Base-by-base conservation (phyloP, 1,140 invertebrate genomes). In the Leucophenga varia region DNA sequence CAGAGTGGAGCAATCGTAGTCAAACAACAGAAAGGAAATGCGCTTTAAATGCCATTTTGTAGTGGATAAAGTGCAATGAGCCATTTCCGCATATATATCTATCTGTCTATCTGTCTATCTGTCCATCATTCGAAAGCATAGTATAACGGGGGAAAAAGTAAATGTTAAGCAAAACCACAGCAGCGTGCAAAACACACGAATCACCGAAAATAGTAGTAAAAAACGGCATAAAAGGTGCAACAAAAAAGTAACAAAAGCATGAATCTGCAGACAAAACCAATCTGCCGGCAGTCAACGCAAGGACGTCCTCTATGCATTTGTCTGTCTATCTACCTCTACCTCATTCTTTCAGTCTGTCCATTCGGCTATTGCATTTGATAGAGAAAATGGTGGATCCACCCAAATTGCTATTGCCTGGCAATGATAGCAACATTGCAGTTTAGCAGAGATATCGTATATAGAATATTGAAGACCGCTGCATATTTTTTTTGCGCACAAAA, bases 31-130 rank as follows among this genome's bases (percentile, higher is more conserved):
- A 16, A 28, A 21, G 67, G 65, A 70, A 70, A 67, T 58, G 63
- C 58, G 52, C 57, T 54, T 65, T 70, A 70, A 70, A 70, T 53
- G 65, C 54, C 61, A 47, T 65, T 61, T 54, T 46, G 45, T 70
- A n/a, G 65, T 70, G 59, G 67, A 54, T 56, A 71, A 70, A 71
- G 63, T 71, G 61, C 64, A 69, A 68, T 69, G 64, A 64, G 64
- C 60, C 64, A 68, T 64, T 69, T 68, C 55, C 55, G 43, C 22
- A n/a, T n/a, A n/a, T n/a, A n/a, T n/a, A n/a, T n/a, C 25, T 34
- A 22, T 34, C 17, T 25, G 37, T 18, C 20, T 28, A 32, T 34
- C 42, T 22, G 25, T 32, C 30, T 25, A 12, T 13, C 19, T 10
- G 32, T 39, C 10, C 21, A 5, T 34, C 10, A 12, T 18, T 35